Evolutionary conservation across 1,140 invertebrate genomes (phyloP).

Genomic region (Heliconius hermathena): DNA sequence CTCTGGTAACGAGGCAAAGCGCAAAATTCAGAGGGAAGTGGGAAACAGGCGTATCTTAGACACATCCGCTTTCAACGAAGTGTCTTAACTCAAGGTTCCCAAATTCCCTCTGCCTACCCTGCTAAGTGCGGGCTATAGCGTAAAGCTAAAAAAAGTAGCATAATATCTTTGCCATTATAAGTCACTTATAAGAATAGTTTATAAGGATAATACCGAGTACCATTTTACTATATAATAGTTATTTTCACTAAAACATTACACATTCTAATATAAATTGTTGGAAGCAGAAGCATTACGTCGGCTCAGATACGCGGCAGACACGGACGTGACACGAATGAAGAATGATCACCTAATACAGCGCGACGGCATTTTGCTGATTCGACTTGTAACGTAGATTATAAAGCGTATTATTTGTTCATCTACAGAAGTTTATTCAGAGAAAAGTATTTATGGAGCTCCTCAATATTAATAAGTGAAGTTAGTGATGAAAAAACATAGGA

Average conservation of each 20-base stretch:
- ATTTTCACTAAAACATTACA: slow-evolving; percentile 15
- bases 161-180: no score
- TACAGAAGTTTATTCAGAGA: slow-evolving; percentile 2
- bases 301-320: slow-evolving; percentile 20
- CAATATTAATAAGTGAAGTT: neutral
- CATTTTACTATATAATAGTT: neutral
- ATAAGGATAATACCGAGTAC: neutral
- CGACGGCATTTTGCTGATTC: slow-evolving; percentile 27
- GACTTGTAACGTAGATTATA: slow-evolving; percentile 28
- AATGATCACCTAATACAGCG: slow-evolving; percentile 29
- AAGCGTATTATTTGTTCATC: slow-evolving; percentile 11
- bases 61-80: no score
- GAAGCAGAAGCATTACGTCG: slow-evolving; percentile 17
- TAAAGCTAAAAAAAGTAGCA: no score
- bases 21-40: no score
- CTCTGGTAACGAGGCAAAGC: no score
- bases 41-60: no score
- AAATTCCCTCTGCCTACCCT: no score
- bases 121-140: no score
- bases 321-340: slow-evolving; percentile 27
- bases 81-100: no score
- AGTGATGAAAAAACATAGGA: no score
- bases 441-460: neutral
- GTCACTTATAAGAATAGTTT: neutral
- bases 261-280: slow-evolving; percentile 20